phyloP scores from a whole-genome alignment of 1,140 invertebrate species.

The Steinernema feltiae region DNA sequence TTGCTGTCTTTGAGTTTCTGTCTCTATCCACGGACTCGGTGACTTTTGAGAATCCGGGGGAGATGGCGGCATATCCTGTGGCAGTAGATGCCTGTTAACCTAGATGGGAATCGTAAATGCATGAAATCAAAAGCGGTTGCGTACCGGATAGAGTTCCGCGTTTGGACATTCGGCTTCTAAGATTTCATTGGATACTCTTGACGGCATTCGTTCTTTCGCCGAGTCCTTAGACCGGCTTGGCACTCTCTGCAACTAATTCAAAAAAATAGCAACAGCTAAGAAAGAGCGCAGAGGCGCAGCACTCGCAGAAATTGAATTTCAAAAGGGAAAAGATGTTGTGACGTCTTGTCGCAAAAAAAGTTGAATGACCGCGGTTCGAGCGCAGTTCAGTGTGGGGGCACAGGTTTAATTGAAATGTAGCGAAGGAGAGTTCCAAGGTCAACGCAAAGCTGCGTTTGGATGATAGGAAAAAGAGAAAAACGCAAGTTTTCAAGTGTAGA shows the following conservation, averaged over 20 bases:
- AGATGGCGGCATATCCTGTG: slow-evolving; percentile 13
- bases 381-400: not conserved
- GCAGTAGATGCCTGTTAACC: not conserved
- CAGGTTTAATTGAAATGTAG: slow-evolving; percentile 10
- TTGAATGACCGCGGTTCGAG: slow-evolving; percentile 12
- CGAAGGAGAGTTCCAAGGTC: slow-evolving; percentile 10
- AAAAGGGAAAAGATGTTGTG: not conserved
- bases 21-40: not conserved
- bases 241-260: too few species aligned
- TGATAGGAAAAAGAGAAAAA: not conserved
- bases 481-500: too few species aligned
- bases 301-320: too few species aligned
- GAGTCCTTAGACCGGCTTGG: not conserved
- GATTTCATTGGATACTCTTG: not conserved
- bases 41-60: not conserved
- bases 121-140: not conserved
- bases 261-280: too few species aligned
- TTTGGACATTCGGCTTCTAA: not conserved
- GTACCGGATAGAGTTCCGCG: not conserved
- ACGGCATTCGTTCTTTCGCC: not conserved
- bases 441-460: not conserved
- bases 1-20: not conserved
- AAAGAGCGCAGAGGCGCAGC: too few species aligned
- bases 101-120: not conserved
- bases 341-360: not conserved